Percentiles rank a stretch among this genome's conserved stretches.
phyloP scores from a whole-genome alignment of 2,888 invertebrate species.

The Argyresthia albistria region DNA sequence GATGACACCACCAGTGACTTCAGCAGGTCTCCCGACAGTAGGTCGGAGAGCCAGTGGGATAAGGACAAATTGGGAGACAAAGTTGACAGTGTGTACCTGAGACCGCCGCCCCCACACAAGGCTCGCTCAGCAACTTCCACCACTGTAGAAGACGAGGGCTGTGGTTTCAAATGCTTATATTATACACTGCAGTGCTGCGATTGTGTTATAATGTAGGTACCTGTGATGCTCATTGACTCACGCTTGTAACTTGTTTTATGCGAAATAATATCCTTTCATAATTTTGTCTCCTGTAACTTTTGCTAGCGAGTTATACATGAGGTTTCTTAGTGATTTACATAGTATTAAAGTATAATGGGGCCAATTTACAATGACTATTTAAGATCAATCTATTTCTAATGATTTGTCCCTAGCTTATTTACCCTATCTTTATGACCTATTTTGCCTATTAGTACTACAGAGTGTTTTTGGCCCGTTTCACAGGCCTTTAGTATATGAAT shows the following conservation, averaged over 20 bases:
- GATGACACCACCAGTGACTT: conserved; percentile 30
- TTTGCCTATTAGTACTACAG: no score
- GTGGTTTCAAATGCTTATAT: conserved; percentile 74
- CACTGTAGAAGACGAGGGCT: conserved; percentile 67
- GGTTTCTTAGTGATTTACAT: no score
- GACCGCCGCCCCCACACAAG: conserved; percentile 36
- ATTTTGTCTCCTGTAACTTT: no score
- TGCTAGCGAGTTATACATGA: no score
- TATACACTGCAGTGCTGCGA: conserved; percentile 77
- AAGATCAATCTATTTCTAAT: no score
- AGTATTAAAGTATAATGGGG: no score
- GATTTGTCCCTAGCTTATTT: no score
- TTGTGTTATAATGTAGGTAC: conserved; percentile 61
- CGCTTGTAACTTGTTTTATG: no score
- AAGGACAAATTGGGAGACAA: conserved; percentile 37
- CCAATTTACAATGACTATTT: no score
- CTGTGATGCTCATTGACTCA: neutral
- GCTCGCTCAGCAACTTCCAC: conserved; percentile 29
- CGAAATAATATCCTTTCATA: neutral
- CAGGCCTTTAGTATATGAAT: no score
- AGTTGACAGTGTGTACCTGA: conserved; percentile 48
- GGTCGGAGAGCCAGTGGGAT: conserved; percentile 23
- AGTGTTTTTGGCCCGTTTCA: no score
- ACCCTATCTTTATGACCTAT: no score
- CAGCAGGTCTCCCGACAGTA: conserved; percentile 23